phyloP scores from a whole-genome alignment of 2,113 vertebrate genomes.

The Argyrosomus japonicus region DNA sequence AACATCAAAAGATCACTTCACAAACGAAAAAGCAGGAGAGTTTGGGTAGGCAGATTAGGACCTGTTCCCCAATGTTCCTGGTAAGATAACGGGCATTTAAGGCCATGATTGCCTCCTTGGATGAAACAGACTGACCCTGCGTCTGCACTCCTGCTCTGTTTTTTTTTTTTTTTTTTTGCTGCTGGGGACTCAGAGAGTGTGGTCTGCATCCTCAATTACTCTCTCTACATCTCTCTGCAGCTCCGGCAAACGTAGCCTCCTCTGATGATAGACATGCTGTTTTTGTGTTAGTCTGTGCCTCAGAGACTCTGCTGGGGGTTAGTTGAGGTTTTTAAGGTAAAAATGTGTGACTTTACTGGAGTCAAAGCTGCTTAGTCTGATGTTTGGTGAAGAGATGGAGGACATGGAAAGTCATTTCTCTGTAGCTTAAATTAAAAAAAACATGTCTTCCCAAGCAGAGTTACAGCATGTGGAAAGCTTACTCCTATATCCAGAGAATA shows the following conservation, averaged over 20 bases:
- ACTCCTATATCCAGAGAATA: background rate
- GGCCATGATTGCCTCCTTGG: background rate
- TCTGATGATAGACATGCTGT: conserved; percentile 2
- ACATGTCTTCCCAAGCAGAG: background rate
- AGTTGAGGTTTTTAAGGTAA: background rate
- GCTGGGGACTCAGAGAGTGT: background rate
- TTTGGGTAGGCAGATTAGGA: background rate
- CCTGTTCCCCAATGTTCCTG: conserved; percentile 1
- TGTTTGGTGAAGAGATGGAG: background rate
- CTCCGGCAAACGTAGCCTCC: background rate
- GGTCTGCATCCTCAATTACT: conserved; percentile 38
- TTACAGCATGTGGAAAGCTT: background rate
- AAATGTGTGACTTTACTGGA: background rate
- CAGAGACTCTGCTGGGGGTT: background rate
- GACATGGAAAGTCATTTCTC: background rate
- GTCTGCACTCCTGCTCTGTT: conserved; percentile 13
- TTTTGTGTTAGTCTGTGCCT: conserved; percentile 6
- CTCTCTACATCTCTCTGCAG: background rate
- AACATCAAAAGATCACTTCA: background rate
- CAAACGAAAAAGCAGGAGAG: background rate
- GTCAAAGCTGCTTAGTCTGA: background rate
- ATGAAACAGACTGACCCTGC: conserved; percentile 9
- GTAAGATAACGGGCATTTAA: conserved; percentile 21
- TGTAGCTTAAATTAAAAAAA: background rate
- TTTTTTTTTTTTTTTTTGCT: conserved; percentile 21